phyloP scores from a whole-genome alignment of 2,113 vertebrate species.

The Heloderma charlesbogerti region DNA sequence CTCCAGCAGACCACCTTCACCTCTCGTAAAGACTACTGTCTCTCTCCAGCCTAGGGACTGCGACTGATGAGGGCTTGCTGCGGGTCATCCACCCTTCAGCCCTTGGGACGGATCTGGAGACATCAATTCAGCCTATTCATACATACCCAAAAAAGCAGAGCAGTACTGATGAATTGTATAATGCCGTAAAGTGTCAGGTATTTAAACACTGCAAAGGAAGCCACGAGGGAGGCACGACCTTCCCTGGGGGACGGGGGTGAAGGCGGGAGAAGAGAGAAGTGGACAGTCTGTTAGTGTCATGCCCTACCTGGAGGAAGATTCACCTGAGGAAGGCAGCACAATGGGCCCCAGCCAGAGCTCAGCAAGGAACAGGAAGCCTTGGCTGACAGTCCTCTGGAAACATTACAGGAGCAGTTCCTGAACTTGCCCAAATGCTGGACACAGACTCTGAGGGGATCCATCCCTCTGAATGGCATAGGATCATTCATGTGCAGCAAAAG shows the following conservation, averaged over 20 bases:
- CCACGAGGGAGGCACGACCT: constrained; percentile 75
- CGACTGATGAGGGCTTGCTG: background rate
- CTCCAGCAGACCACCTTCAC: too few species aligned
- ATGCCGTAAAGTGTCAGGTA: constrained; percentile 72
- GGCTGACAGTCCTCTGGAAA: too few species aligned
- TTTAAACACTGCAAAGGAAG: constrained; percentile 78
- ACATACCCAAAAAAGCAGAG: constrained; percentile 77
- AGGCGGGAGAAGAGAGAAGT: constrained; percentile 43
- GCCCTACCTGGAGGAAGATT: too few species aligned
- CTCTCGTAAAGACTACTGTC: too few species aligned
- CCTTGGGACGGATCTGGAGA: background rate
- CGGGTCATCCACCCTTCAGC: background rate
- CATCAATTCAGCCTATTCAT: rapidly evolving
- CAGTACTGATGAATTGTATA: constrained; percentile 69
- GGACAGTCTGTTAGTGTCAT: constrained; percentile 4
- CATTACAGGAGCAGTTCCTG: too few species aligned
- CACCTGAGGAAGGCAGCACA: too few species aligned
- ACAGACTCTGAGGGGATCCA: too few species aligned
- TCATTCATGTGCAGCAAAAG: too few species aligned
- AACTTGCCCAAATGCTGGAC: too few species aligned
- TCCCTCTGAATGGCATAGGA: too few species aligned
- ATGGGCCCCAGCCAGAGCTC: too few species aligned
- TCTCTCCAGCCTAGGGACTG: background rate
- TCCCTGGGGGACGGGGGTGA: constrained; percentile 67
- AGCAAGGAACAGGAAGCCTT: too few species aligned